Evolutionary conservation across 2,888 invertebrate genomes (phyloP), one percentile per base, ranked within the genome.

Genomic region (Morpho achilles): DNA sequence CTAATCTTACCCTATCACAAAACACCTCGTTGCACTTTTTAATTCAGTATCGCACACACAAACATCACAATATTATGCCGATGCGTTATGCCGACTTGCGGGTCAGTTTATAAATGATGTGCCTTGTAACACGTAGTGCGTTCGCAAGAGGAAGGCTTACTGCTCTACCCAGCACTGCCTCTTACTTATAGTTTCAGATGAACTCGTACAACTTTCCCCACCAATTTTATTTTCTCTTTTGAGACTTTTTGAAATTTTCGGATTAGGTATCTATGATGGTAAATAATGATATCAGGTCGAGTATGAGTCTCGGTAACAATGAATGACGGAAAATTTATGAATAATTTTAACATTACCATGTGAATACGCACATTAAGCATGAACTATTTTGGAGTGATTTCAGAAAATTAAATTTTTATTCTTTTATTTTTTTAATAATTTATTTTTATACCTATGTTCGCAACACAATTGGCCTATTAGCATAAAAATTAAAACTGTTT

Each of bases 101-200:
- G 44, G 49, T 55, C 50, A 39, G 39, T 49, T 43, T 8, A 50
- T 42, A 50, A 55, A 50, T 16, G 16, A 16, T 55, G 49, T 43
- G 23, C 39, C 43, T 46, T 41, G 41, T 42, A 16, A 51, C 61
- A 58, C 67, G 55, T 56, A 16, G 46, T 50, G 54, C 40, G 39
- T 71, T 74, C 72, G 67, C 63, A 67, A 63, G 70, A 66, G 60
- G 65, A 66, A 80, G 82, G 80, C 85, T 84, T 84, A 83, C 71
- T 69, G 65, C 63, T 44, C 50, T 75, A 81, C 82, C 79, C 74
- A 65, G 75, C 76, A 72, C 71, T 56, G 66, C 69, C 80, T 76
- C 76, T 71, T 87, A 87, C 88, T 89, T 89, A 88, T 89, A 89
- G 80, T 77, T 84, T 87, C 81, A 79, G 77, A 63, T 61, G 65